Evolutionary conservation across 2,797 vertebrate species (phyloP), one percentile per base, ranked within the genome.

Genomic region (Cossypha dichroa): DNA sequence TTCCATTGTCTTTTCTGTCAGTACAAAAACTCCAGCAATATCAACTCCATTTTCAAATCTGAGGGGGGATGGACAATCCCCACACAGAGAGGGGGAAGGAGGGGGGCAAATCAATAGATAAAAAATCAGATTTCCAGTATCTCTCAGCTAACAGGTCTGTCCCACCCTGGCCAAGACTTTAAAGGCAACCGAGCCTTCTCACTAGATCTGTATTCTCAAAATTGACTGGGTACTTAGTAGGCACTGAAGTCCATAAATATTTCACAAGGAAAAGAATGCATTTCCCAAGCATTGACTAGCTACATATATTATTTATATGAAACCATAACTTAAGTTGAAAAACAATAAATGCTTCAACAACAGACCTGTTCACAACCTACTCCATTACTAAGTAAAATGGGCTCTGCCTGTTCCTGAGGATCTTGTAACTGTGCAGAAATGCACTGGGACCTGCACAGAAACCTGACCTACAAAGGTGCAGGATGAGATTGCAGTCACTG

Each of bases 251-350:
- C 95, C 94, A 98, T 98, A 97, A 98, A 98, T 98, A 98, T 98
- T 98, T 98, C 97, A 98, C 94, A 90, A 96, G 80, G 49, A 96
- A 96, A 97, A 97, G 97, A 98, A 97, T 92, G 96, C 97, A 97
- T 96, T 97, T 97, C 95, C 93, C 96, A 95, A 69, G 97, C 96
- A 96, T 95, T 84, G 95, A 96, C 97, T 97, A 66, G 91, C 94
- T 90, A 62, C 97, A 98, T 97, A 93, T 96, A 98, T 98, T 98
- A 98, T 98, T 98, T 97, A 98, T 97, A 97, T 96, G 94, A 97
- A 98, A 97, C 96, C 93, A 97, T 97, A 98, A 97, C 97, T 97
- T 97, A 96, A 97, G 95, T 94, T 97, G 97, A 97, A 98, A 96
- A 96, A 95, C 95, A 97, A 94, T 92, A 94, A 96, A 94, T 95